A percentile compares a stretch with the other conserved stretches of the same genome.
These are phyloP conservation scores for Rhinoptilus africanus DNA, from an alignment of 2,113 vertebrate species.

Conservation along the genomic window DNA sequence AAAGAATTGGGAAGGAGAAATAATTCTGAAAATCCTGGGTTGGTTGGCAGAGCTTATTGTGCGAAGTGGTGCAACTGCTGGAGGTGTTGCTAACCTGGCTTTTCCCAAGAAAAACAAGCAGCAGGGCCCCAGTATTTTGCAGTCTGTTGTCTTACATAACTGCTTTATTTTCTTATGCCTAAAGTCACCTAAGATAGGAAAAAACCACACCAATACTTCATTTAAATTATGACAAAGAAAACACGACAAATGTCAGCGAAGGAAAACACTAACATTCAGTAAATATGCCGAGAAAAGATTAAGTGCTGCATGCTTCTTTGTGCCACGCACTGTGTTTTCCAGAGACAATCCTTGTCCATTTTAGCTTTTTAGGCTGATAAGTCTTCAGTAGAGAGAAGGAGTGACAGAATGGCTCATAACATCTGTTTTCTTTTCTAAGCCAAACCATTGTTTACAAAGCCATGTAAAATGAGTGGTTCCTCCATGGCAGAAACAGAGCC, in stretches of 20 bases:
- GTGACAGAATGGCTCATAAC: not conserved
- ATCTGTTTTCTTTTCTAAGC: not conserved
- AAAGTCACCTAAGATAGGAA: not conserved
- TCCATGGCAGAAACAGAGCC: not conserved
- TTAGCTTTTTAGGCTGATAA: not conserved
- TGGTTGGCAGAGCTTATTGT: not conserved
- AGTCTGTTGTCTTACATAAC: not conserved
- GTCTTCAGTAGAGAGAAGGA: not conserved
- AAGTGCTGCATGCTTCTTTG: not conserved
- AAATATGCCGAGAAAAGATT: not conserved
- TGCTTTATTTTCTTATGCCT: not conserved
- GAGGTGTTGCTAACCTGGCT: not conserved
- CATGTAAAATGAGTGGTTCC: not conserved
- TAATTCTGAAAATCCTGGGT: not conserved
- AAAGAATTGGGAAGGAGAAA: not conserved
- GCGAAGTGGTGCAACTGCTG: not conserved
- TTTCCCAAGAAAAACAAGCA: not conserved
- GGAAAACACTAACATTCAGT: not conserved
- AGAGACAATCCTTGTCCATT: not conserved
- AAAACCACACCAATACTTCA: not conserved
- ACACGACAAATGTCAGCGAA: not conserved
- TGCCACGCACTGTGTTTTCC: not conserved
- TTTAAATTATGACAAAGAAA: not conserved
- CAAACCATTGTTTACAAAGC: not conserved
- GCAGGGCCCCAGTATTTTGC: not conserved